Evolutionary conservation across 2,113 vertebrate genomes (phyloP).

Genomic region (Nothocercus julius): DNA sequence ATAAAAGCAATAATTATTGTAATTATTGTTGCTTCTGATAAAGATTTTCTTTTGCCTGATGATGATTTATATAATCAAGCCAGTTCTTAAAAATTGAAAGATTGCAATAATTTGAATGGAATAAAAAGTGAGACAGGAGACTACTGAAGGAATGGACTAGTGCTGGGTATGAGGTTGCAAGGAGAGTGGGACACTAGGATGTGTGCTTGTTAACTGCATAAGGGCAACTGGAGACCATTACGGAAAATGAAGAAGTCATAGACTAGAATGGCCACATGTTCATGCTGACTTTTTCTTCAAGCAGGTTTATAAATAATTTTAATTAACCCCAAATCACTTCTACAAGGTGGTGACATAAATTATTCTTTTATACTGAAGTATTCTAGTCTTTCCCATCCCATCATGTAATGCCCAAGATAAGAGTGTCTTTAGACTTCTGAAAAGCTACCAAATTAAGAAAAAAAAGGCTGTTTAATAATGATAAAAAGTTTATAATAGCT

Average conservation of each 20-base stretch:
- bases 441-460: not conserved
- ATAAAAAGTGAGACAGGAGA: not conserved
- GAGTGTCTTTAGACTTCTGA: not conserved
- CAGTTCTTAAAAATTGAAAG: not conserved
- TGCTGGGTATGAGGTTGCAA: not conserved
- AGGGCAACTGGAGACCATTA: not conserved
- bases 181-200: not conserved
- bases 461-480: not conserved
- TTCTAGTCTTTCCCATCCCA: not conserved
- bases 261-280: not conserved
- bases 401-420: not conserved
- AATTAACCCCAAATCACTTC: not conserved
- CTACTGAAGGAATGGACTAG: not conserved
- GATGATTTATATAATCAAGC: not conserved
- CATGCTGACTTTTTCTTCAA: not conserved
- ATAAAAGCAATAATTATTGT: not conserved
- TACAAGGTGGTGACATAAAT: not conserved
- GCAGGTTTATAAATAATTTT: not conserved
- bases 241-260: too few species aligned
- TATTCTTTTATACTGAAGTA: not conserved
- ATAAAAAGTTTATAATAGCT: not conserved
- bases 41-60: not conserved
- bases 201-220: rapidly evolving
- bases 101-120: not conserved
- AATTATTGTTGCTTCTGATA: not conserved